Evolutionary conservation across 2,113 vertebrate species (phyloP).

Genomic region (Melanerpes aurifrons): DNA sequence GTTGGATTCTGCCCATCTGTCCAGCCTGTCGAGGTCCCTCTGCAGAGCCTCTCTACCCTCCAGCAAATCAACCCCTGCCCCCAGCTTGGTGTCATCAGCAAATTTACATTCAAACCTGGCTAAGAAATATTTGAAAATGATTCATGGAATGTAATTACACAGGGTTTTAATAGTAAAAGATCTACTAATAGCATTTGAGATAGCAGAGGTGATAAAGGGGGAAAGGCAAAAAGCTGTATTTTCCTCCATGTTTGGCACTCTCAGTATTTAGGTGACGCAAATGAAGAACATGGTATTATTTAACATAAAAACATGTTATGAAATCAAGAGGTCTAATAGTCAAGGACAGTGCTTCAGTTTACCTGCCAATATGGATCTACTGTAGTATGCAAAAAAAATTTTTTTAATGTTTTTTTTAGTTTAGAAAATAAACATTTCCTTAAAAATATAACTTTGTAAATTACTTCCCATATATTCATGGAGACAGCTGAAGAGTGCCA

Average conservation of each 20-base stretch:
- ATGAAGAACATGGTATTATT: neutral
- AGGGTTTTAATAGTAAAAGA: neutral
- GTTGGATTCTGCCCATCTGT: too few relatives aligned
- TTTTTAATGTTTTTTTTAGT: neutral
- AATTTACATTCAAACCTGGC: neutral
- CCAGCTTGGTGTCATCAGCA: too few relatives aligned
- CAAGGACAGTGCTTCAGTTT: neutral
- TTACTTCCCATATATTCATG: neutral
- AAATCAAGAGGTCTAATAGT: neutral
- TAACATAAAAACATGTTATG: neutral
- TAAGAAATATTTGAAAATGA: neutral
- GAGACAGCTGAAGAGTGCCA: neutral
- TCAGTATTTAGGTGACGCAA: neutral
- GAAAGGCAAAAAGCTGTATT: neutral
- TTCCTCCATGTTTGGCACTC: neutral
- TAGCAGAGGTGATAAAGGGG: neutral
- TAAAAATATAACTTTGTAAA: neutral
- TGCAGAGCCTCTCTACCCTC: too few relatives aligned
- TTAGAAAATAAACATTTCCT: neutral
- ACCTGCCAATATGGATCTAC: neutral
- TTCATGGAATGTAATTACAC: neutral
- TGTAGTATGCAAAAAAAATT: neutral
- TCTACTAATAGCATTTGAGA: neutral
- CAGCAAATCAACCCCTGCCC: too few relatives aligned
- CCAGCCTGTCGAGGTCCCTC: too few relatives aligned